Percentiles rank a stretch among this genome's conserved stretches.
Evolutionary conservation across 2,888 invertebrate species (phyloP).

Genomic region (Eupithecia inturbata): DNA sequence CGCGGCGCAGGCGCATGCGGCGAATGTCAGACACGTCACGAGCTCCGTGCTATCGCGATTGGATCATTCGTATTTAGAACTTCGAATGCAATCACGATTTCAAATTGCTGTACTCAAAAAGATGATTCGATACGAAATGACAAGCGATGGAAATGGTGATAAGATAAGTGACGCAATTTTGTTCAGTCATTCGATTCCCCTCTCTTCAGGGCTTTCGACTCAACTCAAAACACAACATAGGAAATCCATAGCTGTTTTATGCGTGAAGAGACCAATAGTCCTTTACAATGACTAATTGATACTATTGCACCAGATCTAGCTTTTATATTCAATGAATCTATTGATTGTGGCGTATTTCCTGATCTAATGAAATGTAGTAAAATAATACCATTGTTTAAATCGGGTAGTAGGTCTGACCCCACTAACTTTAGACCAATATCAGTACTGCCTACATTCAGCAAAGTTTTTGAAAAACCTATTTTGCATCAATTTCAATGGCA

Average conservation of each 20-base stretch:
- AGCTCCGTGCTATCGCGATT: conserved; percentile 78
- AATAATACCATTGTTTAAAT: no score
- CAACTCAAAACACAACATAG: not conserved
- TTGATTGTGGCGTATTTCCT: no score
- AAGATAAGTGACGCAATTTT: conserved; percentile 32
- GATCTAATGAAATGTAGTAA: no score
- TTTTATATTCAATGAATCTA: no score
- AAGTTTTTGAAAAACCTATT: no score
- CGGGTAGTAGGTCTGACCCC: no score
- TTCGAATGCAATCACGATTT: conserved; percentile 71
- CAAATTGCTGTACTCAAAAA: conserved; percentile 55
- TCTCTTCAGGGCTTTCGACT: not conserved
- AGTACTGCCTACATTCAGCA: no score
- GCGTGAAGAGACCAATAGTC: not conserved
- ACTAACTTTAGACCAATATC: no score
- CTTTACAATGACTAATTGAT: conserved; percentile 27
- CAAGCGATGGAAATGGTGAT: conserved; percentile 35
- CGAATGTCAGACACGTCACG: conserved; percentile 84
- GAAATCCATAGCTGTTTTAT: not conserved
- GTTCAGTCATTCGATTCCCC: not conserved
- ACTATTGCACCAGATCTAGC: no score
- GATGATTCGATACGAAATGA: conserved; percentile 44
- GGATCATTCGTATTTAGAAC: conserved; percentile 74
- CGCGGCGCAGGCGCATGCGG: conserved; percentile 59
- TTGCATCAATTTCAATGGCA: no score